phyloP scores from a whole-genome alignment of 2,797 vertebrate genomes.

The Aselliscus stoliczkanus region DNA sequence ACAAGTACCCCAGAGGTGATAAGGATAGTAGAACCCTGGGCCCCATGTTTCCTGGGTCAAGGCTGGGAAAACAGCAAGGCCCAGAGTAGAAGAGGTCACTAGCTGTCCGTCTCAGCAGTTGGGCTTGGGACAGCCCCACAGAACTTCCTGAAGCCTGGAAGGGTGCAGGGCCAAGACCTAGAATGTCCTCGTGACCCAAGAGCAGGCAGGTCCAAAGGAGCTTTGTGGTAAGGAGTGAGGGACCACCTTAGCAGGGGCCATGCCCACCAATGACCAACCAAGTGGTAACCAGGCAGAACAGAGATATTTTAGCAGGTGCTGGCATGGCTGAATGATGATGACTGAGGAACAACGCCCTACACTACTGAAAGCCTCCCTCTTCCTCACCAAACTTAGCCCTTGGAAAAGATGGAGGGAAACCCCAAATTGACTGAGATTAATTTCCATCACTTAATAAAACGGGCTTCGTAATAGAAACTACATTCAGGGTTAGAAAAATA shows the following conservation, averaged over 20 bases:
- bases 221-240: neutral
- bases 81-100: neutral
- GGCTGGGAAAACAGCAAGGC: neutral
- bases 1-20: neutral
- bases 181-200: neutral
- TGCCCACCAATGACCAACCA: neutral
- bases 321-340: neutral
- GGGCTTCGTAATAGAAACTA: neutral
- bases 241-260: neutral
- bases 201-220: neutral
- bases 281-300: neutral
- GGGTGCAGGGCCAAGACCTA: neutral
- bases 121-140: neutral
- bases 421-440: neutral
- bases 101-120: neutral
- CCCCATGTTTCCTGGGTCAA: neutral
- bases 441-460: conserved; percentile 4
- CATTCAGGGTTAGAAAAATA: neutral
- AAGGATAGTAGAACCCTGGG: neutral
- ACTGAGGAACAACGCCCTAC: neutral
- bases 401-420: neutral
- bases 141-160: neutral
- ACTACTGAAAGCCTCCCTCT: neutral
- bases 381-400: neutral
- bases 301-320: neutral